Conservation (phyloP, 1,140 invertebrate species). For the Paralvinella palmiformis region DNA sequence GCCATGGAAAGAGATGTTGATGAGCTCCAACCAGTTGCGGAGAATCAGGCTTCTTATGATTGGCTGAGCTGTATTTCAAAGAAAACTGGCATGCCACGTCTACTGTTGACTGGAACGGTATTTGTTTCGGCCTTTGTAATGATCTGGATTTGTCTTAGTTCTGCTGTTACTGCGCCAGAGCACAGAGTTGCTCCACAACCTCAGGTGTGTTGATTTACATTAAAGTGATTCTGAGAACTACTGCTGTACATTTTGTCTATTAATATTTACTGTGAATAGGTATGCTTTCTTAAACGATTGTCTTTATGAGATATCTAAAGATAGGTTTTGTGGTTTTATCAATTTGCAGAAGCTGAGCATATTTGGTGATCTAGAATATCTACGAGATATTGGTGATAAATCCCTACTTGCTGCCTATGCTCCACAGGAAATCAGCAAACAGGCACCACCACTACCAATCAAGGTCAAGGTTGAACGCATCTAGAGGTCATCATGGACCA, state of each 20-base stretch:
- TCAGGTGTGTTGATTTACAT: not conserved
- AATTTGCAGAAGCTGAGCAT: slow-evolving; percentile 39
- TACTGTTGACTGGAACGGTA: slow-evolving; percentile 50
- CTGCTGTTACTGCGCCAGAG: slow-evolving; percentile 42
- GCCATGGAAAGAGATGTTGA: slow-evolving; percentile 20
- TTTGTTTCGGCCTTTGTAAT: slow-evolving; percentile 50
- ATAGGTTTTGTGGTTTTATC: not conserved
- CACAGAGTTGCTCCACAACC: slow-evolving; percentile 18
- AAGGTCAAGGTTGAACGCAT: too few species aligned
- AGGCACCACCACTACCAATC: too few species aligned
- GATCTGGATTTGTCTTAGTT: slow-evolving; percentile 54
- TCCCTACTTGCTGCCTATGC: slow-evolving; percentile 23
- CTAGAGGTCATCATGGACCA: too few species aligned
- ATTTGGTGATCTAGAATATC: slow-evolving; percentile 36
- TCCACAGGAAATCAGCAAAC: too few species aligned
- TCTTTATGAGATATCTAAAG: not conserved
- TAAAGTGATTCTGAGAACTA: too few species aligned
- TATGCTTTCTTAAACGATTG: not conserved
- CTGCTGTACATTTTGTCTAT: too few species aligned
- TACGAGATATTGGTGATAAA: slow-evolving; percentile 27
- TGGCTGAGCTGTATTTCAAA: slow-evolving; percentile 55
- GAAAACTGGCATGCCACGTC: slow-evolving; percentile 54
- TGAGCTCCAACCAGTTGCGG: slow-evolving; percentile 11
- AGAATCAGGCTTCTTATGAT: slow-evolving; percentile 28
- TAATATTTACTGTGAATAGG: too few species aligned